These are phyloP conservation scores for Diachasma alloeum DNA, from an alignment of 1,140 invertebrate species.

Conservation along the genomic window DNA sequence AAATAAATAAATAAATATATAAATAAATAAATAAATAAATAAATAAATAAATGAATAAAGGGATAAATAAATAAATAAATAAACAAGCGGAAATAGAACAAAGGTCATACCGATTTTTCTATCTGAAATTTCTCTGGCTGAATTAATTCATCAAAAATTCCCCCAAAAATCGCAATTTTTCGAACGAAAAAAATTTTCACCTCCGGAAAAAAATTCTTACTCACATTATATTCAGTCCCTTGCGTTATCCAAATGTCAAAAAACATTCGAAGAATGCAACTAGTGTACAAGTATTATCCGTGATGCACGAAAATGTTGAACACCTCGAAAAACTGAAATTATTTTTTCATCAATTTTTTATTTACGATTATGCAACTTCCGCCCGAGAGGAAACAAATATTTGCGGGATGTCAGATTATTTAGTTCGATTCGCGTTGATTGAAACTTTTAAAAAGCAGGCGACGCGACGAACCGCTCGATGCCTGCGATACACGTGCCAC, in stretches of 20 bases:
- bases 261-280: neutral
- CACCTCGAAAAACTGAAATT: neutral
- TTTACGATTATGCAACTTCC: no score
- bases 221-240: slow-evolving; percentile 17
- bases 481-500: slow-evolving; percentile 35
- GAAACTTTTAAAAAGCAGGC: neutral
- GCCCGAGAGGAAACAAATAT: no score
- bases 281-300: neutral
- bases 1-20: no score
- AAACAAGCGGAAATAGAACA: no score
- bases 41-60: no score
- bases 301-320: neutral
- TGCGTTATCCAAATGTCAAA: slow-evolving; percentile 13
- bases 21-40: no score
- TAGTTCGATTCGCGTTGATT: neutral
- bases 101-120: neutral
- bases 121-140: neutral
- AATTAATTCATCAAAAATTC: no score
- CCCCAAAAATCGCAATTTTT: no score
- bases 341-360: no score
- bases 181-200: neutral
- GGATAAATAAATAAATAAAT: no score
- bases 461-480: neutral
- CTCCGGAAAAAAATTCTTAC: neutral
- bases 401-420: neutral